Evolutionary conservation across 37 sponge, comb jelly and placozoan species (phyloP).

Genomic region (Dysidea cf. avara): DNA sequence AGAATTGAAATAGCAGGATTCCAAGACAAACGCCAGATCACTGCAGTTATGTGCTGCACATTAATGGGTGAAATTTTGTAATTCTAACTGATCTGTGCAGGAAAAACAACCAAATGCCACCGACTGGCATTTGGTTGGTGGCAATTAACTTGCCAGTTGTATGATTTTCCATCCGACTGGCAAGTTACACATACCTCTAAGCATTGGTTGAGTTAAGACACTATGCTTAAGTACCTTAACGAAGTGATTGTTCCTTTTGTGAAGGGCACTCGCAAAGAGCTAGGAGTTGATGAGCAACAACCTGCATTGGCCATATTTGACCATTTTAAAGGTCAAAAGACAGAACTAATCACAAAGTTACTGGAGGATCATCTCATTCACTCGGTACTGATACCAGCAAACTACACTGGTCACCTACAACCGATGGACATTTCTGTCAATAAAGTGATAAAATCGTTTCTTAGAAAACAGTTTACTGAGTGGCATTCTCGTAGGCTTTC

Average conservation of each 20-base stretch:
- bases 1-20: too few species aligned
- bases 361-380: conserved; percentile 6
- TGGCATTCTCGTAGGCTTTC: too few species aligned
- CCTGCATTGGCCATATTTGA: conserved; percentile 3
- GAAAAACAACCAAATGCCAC: conserved; percentile 1
- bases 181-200: background rate
- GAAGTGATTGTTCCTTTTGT: background rate
- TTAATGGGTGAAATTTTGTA: too few species aligned
- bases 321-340: background rate
- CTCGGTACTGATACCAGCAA: conserved; percentile 9
- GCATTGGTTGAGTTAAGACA: background rate
- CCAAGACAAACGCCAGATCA: too few species aligned
- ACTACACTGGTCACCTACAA: too few species aligned
- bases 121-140: too few species aligned
- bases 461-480: too few species aligned
- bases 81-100: background rate
- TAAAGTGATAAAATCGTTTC: too few species aligned
- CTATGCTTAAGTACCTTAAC: background rate
- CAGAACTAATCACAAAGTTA: background rate
- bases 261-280: background rate
- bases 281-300: background rate
- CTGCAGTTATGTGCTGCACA: too few species aligned
- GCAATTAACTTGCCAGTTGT: too few species aligned
- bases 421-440: too few species aligned
- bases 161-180: conserved; percentile 3